Base-by-base conservation (phyloP, 2,113 vertebrate species). In the Callaeas wilsoni region DNA sequence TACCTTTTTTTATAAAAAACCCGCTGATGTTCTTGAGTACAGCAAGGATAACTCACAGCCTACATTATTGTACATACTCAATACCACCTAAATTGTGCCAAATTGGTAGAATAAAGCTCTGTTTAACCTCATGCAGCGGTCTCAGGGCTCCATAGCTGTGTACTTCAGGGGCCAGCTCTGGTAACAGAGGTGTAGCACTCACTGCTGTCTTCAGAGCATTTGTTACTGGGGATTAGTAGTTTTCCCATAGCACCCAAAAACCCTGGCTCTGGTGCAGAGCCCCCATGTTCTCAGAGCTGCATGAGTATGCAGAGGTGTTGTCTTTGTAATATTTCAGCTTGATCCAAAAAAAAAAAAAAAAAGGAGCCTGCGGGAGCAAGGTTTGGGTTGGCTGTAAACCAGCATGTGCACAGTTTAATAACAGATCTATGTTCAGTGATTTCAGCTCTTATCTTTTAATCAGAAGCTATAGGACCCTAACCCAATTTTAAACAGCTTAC, bases 361-460 rank as follows among this genome's bases (percentile, higher is more conserved):
- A 49, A 41, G 6, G 12, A 84, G 18, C 67, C 44, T 39, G 35
- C 88, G 87, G 82, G 87, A 90, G 90, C 44, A 80, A 90, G 68
- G 80, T 95, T 96, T 96, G 71, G 57, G 50, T 94, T 97, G 94
- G 93, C 85, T 46, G 32, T 70, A 91, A 90, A 96, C 82, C 94
- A 95, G 74, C 64, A 89, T 5, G 42, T 80, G 68, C 78, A 74
- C 64, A 67, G 41, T 93, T 97, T 89, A 97, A 90, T 94, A 97
- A 95, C 76, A 89, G 93, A 96, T 96, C 90, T 96, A 97, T 21
- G 35, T 97, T 95, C 87, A 95, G 90, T 96, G 95, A 97, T 94
- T 95, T 92, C 74, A 93, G 90, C 59, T 94, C 95, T 97, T 97
- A 96, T 97, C 94, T 97, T 96, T 96, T 93, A 81, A 94, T 92